A percentile compares a stretch with the other conserved stretches of the same genome.
Evolutionary conservation across 2,888 invertebrate genomes (phyloP).

Genomic region (Neoitamus cyanurus): DNA sequence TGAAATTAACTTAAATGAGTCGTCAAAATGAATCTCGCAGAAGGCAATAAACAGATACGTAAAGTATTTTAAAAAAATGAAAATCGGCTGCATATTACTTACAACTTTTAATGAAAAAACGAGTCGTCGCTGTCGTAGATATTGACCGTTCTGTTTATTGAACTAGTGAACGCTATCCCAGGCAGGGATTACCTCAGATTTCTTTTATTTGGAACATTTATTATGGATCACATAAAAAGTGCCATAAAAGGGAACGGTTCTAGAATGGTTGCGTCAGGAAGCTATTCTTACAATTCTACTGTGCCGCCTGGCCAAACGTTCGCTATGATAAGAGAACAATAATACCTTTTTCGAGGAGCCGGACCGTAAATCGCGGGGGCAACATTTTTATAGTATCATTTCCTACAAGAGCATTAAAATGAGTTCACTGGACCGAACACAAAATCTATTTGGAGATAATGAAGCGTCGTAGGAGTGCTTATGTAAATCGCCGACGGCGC

Average conservation of each 20-base stretch:
- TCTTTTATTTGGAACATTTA: background rate
- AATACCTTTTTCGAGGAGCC: background rate
- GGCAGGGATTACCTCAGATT: background rate
- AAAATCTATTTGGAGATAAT: background rate
- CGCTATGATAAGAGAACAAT: background rate
- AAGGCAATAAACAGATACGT: no score
- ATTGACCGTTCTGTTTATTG: no score
- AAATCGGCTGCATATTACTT: no score
- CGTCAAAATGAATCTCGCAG: no score
- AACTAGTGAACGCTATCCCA: no score
- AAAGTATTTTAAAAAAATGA: no score
- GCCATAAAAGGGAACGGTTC: background rate
- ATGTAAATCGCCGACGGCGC: background rate
- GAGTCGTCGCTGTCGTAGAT: no score
- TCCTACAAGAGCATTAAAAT: background rate
- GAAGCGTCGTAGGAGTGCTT: background rate
- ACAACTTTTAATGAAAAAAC: no score
- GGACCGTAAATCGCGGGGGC: background rate
- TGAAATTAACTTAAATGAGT: no score
- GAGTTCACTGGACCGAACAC: background rate
- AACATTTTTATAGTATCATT: background rate
- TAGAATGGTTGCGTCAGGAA: background rate
- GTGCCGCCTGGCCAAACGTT: background rate
- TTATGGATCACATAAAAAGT: background rate
- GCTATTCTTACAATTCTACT: background rate